Percentiles rank a stretch among this genome's conserved stretches.
phyloP scores from a whole-genome alignment of 2,113 vertebrate genomes.

The Campylorhamphus procurvoides region DNA sequence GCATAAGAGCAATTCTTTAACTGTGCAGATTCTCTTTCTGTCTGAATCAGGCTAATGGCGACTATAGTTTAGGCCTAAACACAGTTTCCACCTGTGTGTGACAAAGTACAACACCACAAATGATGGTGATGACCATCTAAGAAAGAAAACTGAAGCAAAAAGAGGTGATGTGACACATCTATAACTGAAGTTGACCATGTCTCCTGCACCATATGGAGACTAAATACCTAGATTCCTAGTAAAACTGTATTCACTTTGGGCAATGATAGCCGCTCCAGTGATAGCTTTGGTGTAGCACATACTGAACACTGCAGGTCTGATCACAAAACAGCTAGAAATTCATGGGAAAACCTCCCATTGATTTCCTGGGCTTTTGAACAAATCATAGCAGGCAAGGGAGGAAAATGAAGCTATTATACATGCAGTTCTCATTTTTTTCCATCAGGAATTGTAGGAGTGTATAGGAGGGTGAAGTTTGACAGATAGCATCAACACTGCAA shows the following conservation, averaged over 20 bases:
- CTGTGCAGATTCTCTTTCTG: not conserved
- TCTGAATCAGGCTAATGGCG: not conserved
- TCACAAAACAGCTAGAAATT: not conserved
- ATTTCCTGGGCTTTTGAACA: not conserved
- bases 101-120: not conserved
- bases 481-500: not conserved
- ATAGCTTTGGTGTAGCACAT: not conserved
- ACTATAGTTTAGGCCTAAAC: not conserved
- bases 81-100: not conserved
- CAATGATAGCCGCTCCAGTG: not conserved
- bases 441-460: not conserved
- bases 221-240: not conserved
- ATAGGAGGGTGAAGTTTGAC: not conserved
- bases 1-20: not conserved
- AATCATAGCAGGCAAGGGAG: not conserved
- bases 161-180: not conserved
- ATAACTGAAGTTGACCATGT: not conserved
- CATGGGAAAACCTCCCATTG: not conserved
- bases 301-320: not conserved
- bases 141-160: not conserved
- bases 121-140: not conserved
- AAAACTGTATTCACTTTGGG: not conserved
- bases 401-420: not conserved
- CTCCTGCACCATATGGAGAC: not conserved
- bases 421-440: not conserved